A percentile compares a stretch with the other conserved stretches of the same genome.
Evolutionary conservation across 2,113 vertebrate genomes (phyloP).

Genomic region (Indri indri): DNA sequence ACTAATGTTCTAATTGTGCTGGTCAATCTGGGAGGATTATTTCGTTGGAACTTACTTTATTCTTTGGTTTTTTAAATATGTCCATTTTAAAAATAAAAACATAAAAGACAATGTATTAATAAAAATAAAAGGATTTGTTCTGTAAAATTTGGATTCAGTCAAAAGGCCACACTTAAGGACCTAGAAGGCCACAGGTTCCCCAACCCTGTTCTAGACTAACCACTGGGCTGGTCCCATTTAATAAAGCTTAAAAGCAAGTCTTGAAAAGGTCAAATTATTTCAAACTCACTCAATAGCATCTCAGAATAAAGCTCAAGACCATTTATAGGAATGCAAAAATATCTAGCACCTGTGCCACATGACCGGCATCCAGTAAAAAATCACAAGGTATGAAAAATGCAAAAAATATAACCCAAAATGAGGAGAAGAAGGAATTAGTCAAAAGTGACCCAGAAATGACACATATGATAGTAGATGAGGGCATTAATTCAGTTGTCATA

Average conservation of each 20-base stretch:
- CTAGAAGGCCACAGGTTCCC: no score
- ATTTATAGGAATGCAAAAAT: conserved; percentile 16
- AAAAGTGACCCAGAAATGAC: neutral
- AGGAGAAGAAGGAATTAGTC: neutral
- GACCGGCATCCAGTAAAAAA: neutral
- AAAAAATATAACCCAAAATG: neutral
- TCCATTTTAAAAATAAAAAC: no score
- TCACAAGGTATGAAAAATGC: neutral
- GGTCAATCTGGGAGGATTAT: no score
- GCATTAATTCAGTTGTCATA: neutral
- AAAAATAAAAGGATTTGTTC: no score
- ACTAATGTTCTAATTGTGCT: no score
- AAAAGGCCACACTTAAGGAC: no score
- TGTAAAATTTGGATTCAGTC: no score
- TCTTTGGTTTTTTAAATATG: no score
- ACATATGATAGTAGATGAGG: neutral
- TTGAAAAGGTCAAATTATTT: neutral
- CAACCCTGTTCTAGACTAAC: neutral
- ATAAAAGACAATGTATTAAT: no score
- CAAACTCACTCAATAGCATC: neutral
- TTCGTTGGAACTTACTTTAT: no score
- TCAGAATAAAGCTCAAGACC: conserved; percentile 24
- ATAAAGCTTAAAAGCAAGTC: conserved; percentile 30
- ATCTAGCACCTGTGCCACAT: neutral
- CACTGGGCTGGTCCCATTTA: neutral